Evolutionary conservation across 2,797 vertebrate genomes (phyloP), one percentile per base, ranked within the genome.

Genomic region (Pelochelys cantorii): DNA sequence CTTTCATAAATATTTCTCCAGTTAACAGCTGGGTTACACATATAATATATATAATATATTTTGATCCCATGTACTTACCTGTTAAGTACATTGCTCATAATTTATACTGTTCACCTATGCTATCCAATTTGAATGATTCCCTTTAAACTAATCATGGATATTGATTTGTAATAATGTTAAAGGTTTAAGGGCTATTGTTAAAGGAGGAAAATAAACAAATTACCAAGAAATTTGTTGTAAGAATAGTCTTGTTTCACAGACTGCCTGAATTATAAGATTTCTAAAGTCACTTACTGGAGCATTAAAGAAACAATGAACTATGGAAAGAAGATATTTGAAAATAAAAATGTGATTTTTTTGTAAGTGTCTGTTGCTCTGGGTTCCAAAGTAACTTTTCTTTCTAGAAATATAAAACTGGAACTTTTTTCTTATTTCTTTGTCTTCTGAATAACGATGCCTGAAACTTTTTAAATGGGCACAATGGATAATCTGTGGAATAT

Each of bases 361-460:
- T n/a, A 57, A 0, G 0, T 20, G 53, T 65, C 77, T 1, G 1
- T 8, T 56, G 68, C 81, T 88, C 34, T 71, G 1, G 2, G 13
- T 57, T 89, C 34, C 14, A 5, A 93, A 79, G 13, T 1, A 34
- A 17, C 84, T 94, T 84, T 84, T 48, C 80, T 90, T 83, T 23
- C 27, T 2, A 89, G 79, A 79, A 95, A 88, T 68, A 79, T 2
- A n/a, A 90, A 87, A 74, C 56, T 80, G 71, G 48, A 86, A 91
- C 89, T 81, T 86, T 14, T 52, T 14, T 1, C 4, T 48, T 75
- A 75, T 75, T 48, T 48, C 23, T 48, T 62, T 83, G 86, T 78
- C 68, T 83, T 74, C 85, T 83, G 89, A 96, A 94, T 29, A 91
- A 53, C 14, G 20, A n/a, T n/a, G 37, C 93, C 83, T 68, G 87